phyloP scores from a whole-genome alignment of 2,888 invertebrate species.

The Ennomos erosarius region DNA sequence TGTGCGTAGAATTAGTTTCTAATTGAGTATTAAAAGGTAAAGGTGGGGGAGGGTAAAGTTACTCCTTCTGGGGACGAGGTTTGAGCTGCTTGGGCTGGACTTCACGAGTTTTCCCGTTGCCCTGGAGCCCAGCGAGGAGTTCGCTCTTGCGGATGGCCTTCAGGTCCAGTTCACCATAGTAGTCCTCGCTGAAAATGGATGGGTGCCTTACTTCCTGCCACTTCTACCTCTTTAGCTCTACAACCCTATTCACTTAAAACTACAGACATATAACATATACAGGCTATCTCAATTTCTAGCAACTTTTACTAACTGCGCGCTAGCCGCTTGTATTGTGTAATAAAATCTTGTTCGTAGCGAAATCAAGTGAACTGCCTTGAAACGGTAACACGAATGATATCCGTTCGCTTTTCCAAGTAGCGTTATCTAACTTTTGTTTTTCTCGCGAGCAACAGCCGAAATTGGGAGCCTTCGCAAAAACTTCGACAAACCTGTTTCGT shows the following conservation, averaged over 20 bases:
- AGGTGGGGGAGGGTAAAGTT: slow-evolving; percentile 61
- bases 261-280: slow-evolving; percentile 57
- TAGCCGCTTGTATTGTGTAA: slow-evolving; percentile 73
- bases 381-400: slow-evolving; percentile 69
- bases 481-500: slow-evolving; percentile 46
- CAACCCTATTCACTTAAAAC: slow-evolving; percentile 46
- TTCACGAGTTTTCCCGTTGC: slow-evolving; percentile 81
- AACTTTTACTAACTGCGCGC: slow-evolving; percentile 70
- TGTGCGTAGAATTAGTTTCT: slow-evolving; percentile 62
- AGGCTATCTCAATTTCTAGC: slow-evolving; percentile 67
- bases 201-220: slow-evolving; percentile 79
- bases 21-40: slow-evolving; percentile 79
- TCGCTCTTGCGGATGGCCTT: slow-evolving; percentile 98
- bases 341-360: slow-evolving; percentile 65
- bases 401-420: slow-evolving; percentile 71
- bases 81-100: slow-evolving; percentile 79
- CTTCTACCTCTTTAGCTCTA: slow-evolving; percentile 61
- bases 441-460: slow-evolving; percentile 43
- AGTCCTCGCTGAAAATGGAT: slow-evolving; percentile 95
- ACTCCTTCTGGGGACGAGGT: slow-evolving; percentile 85
- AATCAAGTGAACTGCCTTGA: slow-evolving; percentile 79
- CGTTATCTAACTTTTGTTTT: slow-evolving; percentile 67
- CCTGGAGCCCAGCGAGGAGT: slow-evolving; percentile 91
- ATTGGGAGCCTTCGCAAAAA: slow-evolving; percentile 55
- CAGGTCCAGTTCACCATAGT: slow-evolving; percentile 97